A percentile compares a stretch with the other conserved stretches of the same genome.
Evolutionary conservation across 2,888 invertebrate species (phyloP).

Genomic region (Philhelius pedissequus): DNA sequence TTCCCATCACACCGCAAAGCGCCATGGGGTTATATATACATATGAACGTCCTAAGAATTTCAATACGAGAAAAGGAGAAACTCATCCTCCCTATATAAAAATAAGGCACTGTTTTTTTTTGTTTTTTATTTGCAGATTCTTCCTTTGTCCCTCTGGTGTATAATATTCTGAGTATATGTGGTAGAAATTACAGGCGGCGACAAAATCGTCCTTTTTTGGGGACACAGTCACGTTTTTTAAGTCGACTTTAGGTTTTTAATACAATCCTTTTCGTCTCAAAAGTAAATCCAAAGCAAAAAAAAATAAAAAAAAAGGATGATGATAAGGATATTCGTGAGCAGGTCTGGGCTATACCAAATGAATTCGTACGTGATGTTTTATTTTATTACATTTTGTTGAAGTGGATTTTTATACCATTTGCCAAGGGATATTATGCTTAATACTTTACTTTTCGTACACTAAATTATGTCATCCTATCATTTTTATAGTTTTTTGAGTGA

Average conservation of each 20-base stretch:
- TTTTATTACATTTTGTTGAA: slow-evolving; percentile 61
- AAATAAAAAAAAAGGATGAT: not conserved
- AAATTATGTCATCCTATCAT: slow-evolving; percentile 58
- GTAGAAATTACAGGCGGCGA: not conserved
- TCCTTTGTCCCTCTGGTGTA: not conserved
- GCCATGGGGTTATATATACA: slow-evolving; percentile 58
- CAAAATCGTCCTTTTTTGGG: slow-evolving; percentile 17
- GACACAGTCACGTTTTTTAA: slow-evolving; percentile 62
- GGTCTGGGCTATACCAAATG: slow-evolving; percentile 43
- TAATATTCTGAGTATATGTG: not conserved
- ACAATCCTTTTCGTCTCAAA: slow-evolving; percentile 48
- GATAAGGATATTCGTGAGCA: slow-evolving; percentile 30
- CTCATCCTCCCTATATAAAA: not conserved
- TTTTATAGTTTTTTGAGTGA: slow-evolving; percentile 32
- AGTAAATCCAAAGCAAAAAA: not conserved
- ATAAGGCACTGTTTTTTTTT: not conserved
- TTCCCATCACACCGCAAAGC: slow-evolving; percentile 51
- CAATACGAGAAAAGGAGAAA: slow-evolving; percentile 49
- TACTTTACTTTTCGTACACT: slow-evolving; percentile 14
- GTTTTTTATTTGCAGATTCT: not conserved
- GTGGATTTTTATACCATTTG: slow-evolving; percentile 57
- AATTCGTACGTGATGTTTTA: slow-evolving; percentile 66
- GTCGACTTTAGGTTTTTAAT: slow-evolving; percentile 51
- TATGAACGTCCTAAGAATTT: slow-evolving; percentile 62
- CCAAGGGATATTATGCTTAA: slow-evolving; percentile 38